A percentile compares a stretch with the other conserved stretches of the same genome.
Conservation (phyloP, 2,113 vertebrate genomes). For the Psilopsiagon aurifrons region DNA sequence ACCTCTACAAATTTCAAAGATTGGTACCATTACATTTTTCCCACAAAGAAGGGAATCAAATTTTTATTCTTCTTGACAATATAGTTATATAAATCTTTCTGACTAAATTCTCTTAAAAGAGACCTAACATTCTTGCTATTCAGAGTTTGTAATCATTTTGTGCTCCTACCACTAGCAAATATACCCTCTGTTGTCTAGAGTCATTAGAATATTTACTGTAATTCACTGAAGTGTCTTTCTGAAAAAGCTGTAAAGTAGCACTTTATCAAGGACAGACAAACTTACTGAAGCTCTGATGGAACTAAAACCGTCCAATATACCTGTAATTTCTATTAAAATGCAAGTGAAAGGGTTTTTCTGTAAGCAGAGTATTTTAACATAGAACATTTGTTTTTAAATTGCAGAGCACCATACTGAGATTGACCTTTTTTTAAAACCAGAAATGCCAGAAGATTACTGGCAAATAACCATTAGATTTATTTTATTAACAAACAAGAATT, state of each 20-base stretch:
- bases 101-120: not conserved
- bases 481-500: not conserved
- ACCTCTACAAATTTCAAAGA: not conserved
- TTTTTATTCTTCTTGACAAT: not conserved
- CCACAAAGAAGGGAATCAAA: not conserved
- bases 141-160: not conserved
- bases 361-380: not conserved
- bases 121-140: not conserved
- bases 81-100: not conserved
- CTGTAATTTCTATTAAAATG: constrained; percentile 2
- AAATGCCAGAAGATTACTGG: not conserved
- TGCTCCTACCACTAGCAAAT: not conserved
- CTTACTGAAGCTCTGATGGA: constrained; percentile 6
- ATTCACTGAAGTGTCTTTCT: not conserved
- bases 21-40: not conserved
- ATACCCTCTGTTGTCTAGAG: not conserved
- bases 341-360: not conserved
- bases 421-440: not conserved
- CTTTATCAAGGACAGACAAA: constrained; percentile 1
- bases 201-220: not conserved
- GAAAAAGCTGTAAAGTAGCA: not conserved
- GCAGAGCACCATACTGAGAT: not conserved
- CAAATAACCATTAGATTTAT: not conserved
- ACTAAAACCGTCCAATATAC: not conserved
- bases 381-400: not conserved